Percentiles rank a stretch among this genome's conserved stretches.
phyloP scores from a whole-genome alignment of 2,113 vertebrate genomes.

The Parotia lawesii region DNA sequence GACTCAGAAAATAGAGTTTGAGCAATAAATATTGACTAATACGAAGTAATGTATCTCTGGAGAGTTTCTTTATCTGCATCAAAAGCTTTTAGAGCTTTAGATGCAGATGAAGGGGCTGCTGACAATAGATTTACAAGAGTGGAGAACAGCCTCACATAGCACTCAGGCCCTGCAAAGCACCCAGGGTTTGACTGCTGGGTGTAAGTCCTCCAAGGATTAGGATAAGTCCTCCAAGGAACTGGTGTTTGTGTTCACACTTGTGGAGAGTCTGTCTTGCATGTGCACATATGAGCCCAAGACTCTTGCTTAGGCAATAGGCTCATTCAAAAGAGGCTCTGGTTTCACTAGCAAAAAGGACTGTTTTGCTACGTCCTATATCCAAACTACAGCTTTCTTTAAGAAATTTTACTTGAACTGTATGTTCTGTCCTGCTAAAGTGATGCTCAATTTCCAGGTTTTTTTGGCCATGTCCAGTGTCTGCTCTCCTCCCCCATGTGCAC shows the following conservation, averaged over 20 bases:
- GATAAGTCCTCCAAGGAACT: not conserved
- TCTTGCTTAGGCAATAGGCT: not conserved
- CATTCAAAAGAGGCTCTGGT: not conserved
- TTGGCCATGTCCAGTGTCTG: fast-evolving
- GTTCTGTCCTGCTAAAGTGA: not conserved
- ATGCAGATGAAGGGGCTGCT: not conserved
- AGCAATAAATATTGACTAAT: constrained; percentile 39
- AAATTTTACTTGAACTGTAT: not conserved
- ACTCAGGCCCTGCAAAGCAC: not conserved
- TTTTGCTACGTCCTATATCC: not conserved
- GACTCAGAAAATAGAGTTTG: not conserved
- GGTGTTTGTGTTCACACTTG: not conserved
- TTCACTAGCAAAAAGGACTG: not conserved
- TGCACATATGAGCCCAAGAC: not conserved
- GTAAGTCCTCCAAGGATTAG: not conserved
- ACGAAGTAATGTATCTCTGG: not conserved
- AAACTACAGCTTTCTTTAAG: not conserved
- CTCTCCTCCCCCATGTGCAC: fast-evolving
- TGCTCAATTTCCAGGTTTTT: fast-evolving
- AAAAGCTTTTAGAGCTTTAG: constrained; percentile 27
- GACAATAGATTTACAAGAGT: not conserved
- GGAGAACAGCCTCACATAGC: not conserved
- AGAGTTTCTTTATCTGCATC: constrained; percentile 3
- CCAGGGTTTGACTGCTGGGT: not conserved
- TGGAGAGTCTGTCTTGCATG: not conserved